A percentile compares a stretch with the other conserved stretches of the same genome.
Conservation (phyloP, 2,113 vertebrate genomes). For the Thunnus maccoyii region DNA sequence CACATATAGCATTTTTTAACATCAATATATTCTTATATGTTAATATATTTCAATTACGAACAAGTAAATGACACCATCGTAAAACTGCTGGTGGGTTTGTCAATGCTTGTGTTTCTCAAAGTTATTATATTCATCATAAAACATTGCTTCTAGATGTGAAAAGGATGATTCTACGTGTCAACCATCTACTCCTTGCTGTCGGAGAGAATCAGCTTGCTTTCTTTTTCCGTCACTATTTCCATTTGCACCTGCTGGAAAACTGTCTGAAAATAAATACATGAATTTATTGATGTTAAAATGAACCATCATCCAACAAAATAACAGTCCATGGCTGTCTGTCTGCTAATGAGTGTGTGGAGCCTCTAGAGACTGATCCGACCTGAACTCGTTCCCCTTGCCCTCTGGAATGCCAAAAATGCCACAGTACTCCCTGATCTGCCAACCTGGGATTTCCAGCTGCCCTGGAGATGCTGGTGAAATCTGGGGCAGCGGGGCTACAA, state of each 20-base stretch:
- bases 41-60: too few species aligned
- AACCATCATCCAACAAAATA: neutral
- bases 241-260: neutral
- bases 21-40: too few species aligned
- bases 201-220: neutral
- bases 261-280: neutral
- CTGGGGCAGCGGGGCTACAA: conserved; percentile 5
- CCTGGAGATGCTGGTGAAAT: conserved; percentile 51
- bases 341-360: conserved; percentile 20
- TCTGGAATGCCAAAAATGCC: conserved; percentile 69
- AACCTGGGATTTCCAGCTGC: conserved; percentile 50
- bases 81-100: neutral
- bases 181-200: neutral
- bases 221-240: neutral
- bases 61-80: too few species aligned
- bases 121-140: neutral
- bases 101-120: neutral
- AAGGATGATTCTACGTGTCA: neutral
- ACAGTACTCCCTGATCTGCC: conserved; percentile 42
- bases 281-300: neutral
- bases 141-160: neutral
- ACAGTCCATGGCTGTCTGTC: neutral
- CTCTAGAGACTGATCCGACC: conserved; percentile 40
- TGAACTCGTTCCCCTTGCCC: conserved; percentile 49
- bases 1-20: too few species aligned